Percentiles rank a stretch among this genome's conserved stretches.
These are phyloP conservation scores for Anser cygnoides DNA, from an alignment of 2,113 vertebrate genomes.

Conservation along the genomic window DNA sequence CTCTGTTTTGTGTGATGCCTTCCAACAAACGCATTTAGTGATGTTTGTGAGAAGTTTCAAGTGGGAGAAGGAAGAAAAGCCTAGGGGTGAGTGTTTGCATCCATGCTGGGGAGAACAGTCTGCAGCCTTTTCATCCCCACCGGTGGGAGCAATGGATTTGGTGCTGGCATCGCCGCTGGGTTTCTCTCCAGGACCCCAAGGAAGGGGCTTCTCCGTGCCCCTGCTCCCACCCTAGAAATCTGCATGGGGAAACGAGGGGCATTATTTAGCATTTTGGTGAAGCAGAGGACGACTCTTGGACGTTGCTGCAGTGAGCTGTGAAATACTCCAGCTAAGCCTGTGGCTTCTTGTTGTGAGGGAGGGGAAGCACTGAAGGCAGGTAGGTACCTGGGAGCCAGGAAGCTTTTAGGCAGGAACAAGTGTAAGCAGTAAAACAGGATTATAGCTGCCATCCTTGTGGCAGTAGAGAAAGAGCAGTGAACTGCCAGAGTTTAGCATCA, in stretches of 20 bases:
- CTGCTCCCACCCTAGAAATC: background rate
- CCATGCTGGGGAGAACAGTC: background rate
- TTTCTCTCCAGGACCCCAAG: background rate
- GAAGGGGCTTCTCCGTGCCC: background rate
- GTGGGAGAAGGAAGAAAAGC: background rate
- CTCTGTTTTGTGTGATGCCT: background rate
- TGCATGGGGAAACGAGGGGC: background rate
- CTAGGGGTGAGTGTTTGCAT: background rate
- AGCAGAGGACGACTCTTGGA: background rate
- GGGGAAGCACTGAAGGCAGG: background rate
- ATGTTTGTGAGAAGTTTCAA: background rate
- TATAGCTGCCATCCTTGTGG: background rate
- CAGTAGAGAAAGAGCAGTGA: background rate
- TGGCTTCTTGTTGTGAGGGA: rapidly evolving
- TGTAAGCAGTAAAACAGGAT: background rate
- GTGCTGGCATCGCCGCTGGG: background rate
- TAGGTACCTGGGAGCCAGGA: background rate
- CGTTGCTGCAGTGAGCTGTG: background rate
- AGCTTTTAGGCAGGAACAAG: background rate
- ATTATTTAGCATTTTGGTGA: background rate
- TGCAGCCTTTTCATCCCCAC: background rate
- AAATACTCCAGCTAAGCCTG: background rate
- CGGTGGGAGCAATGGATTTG: background rate
- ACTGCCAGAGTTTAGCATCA: background rate
- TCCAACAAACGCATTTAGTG: background rate